phyloP scores from a whole-genome alignment of 2,113 vertebrate species.

The Brienomyrus longianalis region DNA sequence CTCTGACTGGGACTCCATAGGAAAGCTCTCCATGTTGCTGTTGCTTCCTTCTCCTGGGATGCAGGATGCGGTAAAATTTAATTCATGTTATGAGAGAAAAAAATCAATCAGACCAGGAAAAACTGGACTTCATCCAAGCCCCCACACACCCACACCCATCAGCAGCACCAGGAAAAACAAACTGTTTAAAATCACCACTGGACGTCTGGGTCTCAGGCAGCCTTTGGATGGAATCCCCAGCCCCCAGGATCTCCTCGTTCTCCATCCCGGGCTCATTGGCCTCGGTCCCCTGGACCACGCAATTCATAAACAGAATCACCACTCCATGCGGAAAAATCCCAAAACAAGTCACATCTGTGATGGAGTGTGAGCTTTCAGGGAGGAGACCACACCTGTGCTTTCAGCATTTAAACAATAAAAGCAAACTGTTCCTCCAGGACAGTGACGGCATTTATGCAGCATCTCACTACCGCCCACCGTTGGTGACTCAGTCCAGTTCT shows the following conservation, averaged over 20 bases:
- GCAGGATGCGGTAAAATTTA: not conserved
- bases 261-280: slow-evolving; percentile 87
- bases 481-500: not conserved
- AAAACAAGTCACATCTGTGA: not conserved
- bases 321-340: not conserved
- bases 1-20: slow-evolving; percentile 67
- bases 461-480: not conserved
- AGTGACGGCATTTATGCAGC: not conserved
- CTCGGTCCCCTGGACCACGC: slow-evolving; percentile 69
- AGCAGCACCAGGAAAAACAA: not conserved
- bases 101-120: not conserved
- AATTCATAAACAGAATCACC: not conserved
- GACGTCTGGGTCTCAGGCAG: slow-evolving; percentile 80
- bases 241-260: slow-evolving; percentile 88
- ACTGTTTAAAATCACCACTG: slow-evolving; percentile 64
- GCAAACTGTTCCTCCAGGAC: not conserved
- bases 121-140: slow-evolving; percentile 3
- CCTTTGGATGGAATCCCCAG: slow-evolving; percentile 80
- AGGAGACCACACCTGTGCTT: not conserved
- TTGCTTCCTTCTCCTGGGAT: slow-evolving; percentile 65
- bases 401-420: not conserved
- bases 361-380: not conserved
- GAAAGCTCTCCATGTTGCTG: slow-evolving; percentile 65
- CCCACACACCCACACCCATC: slow-evolving; percentile 38
- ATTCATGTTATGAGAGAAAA: not conserved